Percentiles rank a stretch among this genome's conserved stretches.
phyloP scores from a whole-genome alignment of 2,797 vertebrate species.

The Peromyscus nudipes region DNA sequence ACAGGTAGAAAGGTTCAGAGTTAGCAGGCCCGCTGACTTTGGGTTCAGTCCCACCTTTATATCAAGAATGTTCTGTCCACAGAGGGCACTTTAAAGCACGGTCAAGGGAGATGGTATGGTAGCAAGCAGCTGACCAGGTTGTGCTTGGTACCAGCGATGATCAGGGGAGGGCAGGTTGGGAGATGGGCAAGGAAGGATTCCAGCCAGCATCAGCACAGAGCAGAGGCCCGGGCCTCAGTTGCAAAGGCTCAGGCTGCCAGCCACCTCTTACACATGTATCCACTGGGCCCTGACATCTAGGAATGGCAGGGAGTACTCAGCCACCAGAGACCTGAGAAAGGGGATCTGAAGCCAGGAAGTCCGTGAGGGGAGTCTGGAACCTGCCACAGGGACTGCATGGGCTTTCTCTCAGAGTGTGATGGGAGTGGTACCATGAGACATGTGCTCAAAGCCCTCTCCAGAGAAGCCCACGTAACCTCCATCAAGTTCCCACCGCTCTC shows the following conservation, averaged over 20 bases:
- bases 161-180: background rate
- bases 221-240: background rate
- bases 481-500: background rate
- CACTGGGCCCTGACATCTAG: background rate
- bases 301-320: background rate
- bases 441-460: background rate
- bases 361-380: background rate
- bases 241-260: background rate
- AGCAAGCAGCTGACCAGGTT: background rate
- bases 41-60: background rate
- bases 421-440: accelerated
- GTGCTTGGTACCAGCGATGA: background rate
- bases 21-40: background rate
- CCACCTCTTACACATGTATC: background rate
- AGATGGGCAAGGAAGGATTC: background rate
- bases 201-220: background rate
- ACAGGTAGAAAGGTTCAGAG: background rate
- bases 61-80: background rate
- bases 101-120: background rate
- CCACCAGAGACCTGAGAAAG: background rate
- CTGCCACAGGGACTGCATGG: accelerated
- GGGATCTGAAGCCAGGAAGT: background rate
- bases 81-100: background rate
- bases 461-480: background rate
- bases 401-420: background rate